Percentiles rank a stretch among this genome's conserved stretches.
These are phyloP conservation scores for Brenthis ino DNA, from an alignment of 2,888 invertebrate genomes.

Conservation along the genomic window DNA sequence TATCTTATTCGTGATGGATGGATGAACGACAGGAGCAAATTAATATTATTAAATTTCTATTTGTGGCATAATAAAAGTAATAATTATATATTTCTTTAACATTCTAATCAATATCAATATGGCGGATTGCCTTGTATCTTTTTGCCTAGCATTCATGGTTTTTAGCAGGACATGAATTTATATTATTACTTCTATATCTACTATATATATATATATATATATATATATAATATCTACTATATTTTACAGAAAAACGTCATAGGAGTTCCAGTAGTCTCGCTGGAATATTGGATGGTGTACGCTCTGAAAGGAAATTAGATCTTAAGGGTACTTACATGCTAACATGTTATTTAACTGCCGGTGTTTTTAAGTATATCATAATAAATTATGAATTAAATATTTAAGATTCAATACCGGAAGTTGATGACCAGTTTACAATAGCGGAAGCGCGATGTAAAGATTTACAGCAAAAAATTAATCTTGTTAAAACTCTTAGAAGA, in stretches of 20 bases:
- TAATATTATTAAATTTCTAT: not conserved
- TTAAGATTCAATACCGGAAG: conserved; percentile 68
- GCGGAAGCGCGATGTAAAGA: conserved; percentile 70
- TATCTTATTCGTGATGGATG: not conserved
- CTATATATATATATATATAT: too few relatives aligned
- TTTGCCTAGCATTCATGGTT: too few relatives aligned
- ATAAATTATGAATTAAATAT: conserved; percentile 11
- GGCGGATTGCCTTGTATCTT: too few relatives aligned
- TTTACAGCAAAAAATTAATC: conserved; percentile 69
- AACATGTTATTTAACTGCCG: not conserved
- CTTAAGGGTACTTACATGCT: conserved; percentile 52
- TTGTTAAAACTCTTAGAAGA: conserved; percentile 66
- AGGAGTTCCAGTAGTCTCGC: conserved; percentile 73
- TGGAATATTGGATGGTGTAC: conserved; percentile 63
- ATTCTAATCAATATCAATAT: too few relatives aligned
- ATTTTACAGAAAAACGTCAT: conserved; percentile 67
- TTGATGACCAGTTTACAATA: conserved; percentile 65
- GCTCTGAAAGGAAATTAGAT: conserved; percentile 70
- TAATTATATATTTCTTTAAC: not conserved
- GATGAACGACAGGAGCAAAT: not conserved
- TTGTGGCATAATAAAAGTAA: not conserved
- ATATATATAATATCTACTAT: conserved; percentile 33
- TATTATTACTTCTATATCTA: not conserved
- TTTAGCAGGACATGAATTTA: not conserved
- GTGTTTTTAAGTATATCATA: not conserved